These are phyloP conservation scores for Dinomys branickii DNA, from an alignment of 2,113 vertebrate genomes.

Conservation along the genomic window DNA sequence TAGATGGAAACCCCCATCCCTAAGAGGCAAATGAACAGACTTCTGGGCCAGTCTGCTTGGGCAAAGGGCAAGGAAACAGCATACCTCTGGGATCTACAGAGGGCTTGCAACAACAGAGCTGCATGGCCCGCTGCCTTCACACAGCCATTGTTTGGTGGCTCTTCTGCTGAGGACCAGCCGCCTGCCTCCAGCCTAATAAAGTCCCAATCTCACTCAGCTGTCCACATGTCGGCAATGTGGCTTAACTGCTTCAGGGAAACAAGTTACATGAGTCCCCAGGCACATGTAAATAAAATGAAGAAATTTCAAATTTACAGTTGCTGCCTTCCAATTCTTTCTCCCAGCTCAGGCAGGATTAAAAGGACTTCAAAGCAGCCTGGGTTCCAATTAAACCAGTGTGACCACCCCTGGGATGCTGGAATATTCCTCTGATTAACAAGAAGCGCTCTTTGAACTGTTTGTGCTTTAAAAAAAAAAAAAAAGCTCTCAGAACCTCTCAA, in stretches of 20 bases:
- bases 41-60: fast-evolving
- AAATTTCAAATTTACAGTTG: slow-evolving; percentile 82
- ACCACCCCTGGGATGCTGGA: slow-evolving; percentile 85
- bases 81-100: neutral
- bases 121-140: neutral
- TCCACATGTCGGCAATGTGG: slow-evolving; percentile 72
- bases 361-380: slow-evolving; percentile 87
- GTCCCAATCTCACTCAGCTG: slow-evolving; percentile 54
- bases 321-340: slow-evolving; percentile 82
- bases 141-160: neutral
- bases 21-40: neutral
- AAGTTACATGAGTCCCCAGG: slow-evolving; percentile 82
- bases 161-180: neutral
- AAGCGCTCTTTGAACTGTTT: slow-evolving; percentile 87
- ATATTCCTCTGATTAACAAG: slow-evolving; percentile 87
- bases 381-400: slow-evolving; percentile 88
- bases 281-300: slow-evolving; percentile 89
- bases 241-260: slow-evolving; percentile 73
- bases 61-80: neutral
- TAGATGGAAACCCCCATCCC: neutral
- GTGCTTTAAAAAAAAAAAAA: slow-evolving; percentile 77
- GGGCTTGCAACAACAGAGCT: neutral
- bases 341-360: slow-evolving; percentile 87
- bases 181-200: neutral
- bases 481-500: slow-evolving; percentile 83